Conservation (phyloP, 1,140 invertebrate genomes). For the Scaptomyza pallida region DNA sequence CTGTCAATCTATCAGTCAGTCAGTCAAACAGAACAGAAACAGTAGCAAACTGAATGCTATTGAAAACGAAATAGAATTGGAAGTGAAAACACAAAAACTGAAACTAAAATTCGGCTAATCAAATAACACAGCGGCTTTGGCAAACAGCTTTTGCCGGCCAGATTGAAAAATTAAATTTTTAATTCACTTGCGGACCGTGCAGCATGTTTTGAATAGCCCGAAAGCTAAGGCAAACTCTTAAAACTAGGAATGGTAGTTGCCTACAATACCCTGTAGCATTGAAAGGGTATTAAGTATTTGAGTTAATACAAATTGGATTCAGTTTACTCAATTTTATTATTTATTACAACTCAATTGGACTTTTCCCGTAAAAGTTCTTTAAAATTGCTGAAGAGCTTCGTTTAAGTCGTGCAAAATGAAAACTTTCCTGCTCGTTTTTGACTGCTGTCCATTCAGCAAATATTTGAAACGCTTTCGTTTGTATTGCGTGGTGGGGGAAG, state of each 20-base stretch:
- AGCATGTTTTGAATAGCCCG: background rate
- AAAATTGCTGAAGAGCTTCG: background rate
- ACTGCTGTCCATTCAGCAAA: constrained; percentile 61
- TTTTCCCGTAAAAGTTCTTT: background rate
- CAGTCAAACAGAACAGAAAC: constrained; percentile 22
- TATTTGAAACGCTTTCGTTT: constrained; percentile 59
- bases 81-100: constrained; percentile 7
- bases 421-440: background rate
- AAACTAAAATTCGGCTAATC: constrained; percentile 40
- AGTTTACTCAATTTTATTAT: too few relatives aligned
- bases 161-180: constrained; percentile 80
- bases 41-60: background rate
- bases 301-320: background rate
- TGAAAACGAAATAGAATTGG: constrained; percentile 15
- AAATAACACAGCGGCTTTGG: constrained; percentile 44
- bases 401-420: background rate
- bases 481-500: background rate
- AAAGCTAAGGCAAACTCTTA: background rate
- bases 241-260: background rate
- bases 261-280: background rate
- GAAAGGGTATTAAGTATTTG: background rate
- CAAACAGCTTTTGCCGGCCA: constrained; percentile 62
- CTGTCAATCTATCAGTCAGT: constrained; percentile 21
- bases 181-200: constrained; percentile 58
- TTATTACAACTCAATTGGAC: too few relatives aligned